phyloP scores from a whole-genome alignment of 2,113 vertebrate species.

The Psittacula cyanocephala region DNA sequence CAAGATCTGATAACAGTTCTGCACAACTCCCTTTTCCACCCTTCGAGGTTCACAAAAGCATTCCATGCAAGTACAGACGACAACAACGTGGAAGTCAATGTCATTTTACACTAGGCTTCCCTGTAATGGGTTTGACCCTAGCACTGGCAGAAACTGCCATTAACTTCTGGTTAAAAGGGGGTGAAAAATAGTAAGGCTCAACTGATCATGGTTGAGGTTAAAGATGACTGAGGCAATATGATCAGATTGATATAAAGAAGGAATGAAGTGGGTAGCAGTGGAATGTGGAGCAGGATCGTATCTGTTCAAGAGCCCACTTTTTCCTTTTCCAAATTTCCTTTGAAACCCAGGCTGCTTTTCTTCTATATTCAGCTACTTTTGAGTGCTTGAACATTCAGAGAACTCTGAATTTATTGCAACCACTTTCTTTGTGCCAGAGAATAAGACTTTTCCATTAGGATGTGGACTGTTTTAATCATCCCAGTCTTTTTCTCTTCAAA shows the following conservation, averaged over 20 bases:
- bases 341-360: background rate
- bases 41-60: background rate
- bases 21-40: background rate
- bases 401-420: background rate
- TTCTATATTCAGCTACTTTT: background rate
- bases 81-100: background rate
- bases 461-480: background rate
- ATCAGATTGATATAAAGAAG: background rate
- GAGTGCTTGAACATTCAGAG: background rate
- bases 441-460: background rate
- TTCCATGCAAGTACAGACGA: background rate
- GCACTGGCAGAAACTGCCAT: background rate
- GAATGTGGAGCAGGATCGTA: background rate
- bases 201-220: background rate
- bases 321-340: background rate
- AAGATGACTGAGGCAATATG: background rate
- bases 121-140: background rate
- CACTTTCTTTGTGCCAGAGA: background rate
- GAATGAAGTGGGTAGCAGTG: background rate
- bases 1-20: background rate
- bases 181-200: background rate
- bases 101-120: background rate
- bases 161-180: background rate
- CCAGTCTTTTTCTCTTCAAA: background rate
- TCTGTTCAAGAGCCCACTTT: background rate